Evolutionary conservation across 2,113 vertebrate species (phyloP).

Genomic region (Rhineura floridana): DNA sequence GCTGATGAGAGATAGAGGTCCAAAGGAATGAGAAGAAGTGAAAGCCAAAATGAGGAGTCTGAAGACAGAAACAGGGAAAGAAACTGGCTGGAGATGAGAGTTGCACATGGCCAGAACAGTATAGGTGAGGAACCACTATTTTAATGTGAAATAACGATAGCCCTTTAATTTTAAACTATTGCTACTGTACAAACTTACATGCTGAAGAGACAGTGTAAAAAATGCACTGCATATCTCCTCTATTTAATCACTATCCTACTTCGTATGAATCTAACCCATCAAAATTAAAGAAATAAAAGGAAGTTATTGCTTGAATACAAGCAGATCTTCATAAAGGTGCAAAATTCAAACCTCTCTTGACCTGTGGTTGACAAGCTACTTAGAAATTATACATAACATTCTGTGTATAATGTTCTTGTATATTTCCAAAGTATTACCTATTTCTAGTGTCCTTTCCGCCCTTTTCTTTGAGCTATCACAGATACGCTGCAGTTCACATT

Average conservation of each 20-base stretch:
- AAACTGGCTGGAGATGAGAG: background rate
- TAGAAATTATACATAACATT: background rate
- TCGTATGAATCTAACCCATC: too few species aligned
- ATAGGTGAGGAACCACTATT: background rate
- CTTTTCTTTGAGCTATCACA: constrained; percentile 77
- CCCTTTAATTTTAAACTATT: background rate
- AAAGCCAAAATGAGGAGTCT: background rate
- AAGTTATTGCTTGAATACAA: too few species aligned
- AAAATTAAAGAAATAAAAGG: background rate
- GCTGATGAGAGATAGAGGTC: background rate
- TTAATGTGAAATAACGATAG: background rate
- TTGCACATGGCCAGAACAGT: background rate
- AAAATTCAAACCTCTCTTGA: background rate
- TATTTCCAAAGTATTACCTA: constrained; percentile 75
- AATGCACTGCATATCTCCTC: background rate
- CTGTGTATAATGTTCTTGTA: background rate
- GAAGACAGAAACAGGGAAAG: background rate
- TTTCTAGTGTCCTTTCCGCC: constrained; percentile 80
- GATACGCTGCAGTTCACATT: constrained; percentile 92
- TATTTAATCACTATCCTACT: background rate
- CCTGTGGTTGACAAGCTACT: background rate
- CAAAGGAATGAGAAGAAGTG: background rate
- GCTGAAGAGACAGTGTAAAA: background rate
- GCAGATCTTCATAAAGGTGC: background rate
- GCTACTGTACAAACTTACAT: background rate